These are phyloP conservation scores for Jordanella pulchra DNA, from an alignment of 2,797 vertebrate genomes.

Conservation along the genomic window DNA sequence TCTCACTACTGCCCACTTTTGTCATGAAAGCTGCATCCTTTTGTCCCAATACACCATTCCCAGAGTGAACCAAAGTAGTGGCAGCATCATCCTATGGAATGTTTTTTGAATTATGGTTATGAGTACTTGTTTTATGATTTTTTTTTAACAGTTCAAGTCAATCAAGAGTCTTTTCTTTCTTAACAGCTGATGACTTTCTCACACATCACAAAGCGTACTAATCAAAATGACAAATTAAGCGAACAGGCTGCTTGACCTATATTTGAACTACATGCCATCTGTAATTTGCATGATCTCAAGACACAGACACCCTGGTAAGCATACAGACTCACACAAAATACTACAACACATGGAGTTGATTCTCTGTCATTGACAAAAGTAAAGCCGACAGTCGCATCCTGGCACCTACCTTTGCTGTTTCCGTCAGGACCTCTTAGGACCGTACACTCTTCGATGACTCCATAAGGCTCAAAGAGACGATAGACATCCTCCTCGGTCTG, in stretches of 20 bases:
- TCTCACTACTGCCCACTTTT: too few species aligned
- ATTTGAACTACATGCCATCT: slow-evolving; percentile 52
- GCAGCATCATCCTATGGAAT: background rate
- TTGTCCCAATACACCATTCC: background rate
- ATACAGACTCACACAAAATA: background rate
- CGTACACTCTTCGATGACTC: slow-evolving; percentile 97
- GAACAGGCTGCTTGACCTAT: slow-evolving; percentile 53
- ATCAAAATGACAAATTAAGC: slow-evolving; percentile 31
- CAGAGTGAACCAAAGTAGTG: background rate
- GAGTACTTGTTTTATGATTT: background rate
- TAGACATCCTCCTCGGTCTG: slow-evolving; percentile 98
- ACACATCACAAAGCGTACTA: slow-evolving; percentile 11
- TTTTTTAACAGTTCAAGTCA: slow-evolving; percentile 11
- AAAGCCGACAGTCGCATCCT: slow-evolving; percentile 46
- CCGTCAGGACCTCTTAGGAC: slow-evolving; percentile 96
- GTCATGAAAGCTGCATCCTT: too few species aligned
- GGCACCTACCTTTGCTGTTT: slow-evolving; percentile 95
- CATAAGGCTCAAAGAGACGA: slow-evolving; percentile 97
- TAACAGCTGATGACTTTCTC: slow-evolving; percentile 10
- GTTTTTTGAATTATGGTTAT: background rate
- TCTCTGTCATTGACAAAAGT: slow-evolving; percentile 63
- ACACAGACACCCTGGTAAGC: slow-evolving; percentile 2
- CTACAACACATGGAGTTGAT: slow-evolving; percentile 37
- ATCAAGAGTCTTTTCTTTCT: slow-evolving; percentile 3
- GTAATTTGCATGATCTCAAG: slow-evolving; percentile 27